Evolutionary conservation across 2,888 invertebrate genomes (phyloP).

Genomic region (Alloscopus bannaensis): DNA sequence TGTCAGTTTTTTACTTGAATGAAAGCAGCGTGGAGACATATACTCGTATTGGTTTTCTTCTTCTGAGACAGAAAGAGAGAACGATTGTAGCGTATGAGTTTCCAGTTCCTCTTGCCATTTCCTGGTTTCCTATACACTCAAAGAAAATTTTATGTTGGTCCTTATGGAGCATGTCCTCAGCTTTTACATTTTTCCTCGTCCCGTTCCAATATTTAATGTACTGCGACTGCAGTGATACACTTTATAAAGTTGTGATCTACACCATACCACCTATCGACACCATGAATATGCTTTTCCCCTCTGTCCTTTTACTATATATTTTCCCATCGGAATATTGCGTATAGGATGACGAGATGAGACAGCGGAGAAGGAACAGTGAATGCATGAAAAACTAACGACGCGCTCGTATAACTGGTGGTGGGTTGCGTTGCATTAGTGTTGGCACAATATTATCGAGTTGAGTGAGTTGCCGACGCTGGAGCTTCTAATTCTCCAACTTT

Average conservation of each 20-base stretch:
- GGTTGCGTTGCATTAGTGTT: slow-evolving; percentile 36
- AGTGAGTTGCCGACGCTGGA: slow-evolving; percentile 29
- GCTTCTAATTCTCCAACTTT: slow-evolving; percentile 16
- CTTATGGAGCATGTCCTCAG: too few species aligned
- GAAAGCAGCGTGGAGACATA: slow-evolving; percentile 15
- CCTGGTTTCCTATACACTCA: slow-evolving; percentile 2
- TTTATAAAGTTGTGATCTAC: background rate
- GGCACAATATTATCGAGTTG: slow-evolving; percentile 50
- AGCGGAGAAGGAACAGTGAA: slow-evolving; percentile 31
- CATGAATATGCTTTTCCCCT: slow-evolving; percentile 26
- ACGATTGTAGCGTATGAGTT: slow-evolving; percentile 12
- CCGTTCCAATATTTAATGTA: slow-evolving; percentile 32
- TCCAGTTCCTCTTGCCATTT: slow-evolving; percentile 8
- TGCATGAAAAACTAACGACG: slow-evolving; percentile 33
- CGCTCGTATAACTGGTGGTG: slow-evolving; percentile 4
- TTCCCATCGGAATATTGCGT: too few species aligned
- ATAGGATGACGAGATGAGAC: slow-evolving; percentile 28
- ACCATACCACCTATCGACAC: slow-evolving; percentile 36
- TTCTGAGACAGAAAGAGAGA: slow-evolving; percentile 7
- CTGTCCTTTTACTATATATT: slow-evolving; percentile 8
- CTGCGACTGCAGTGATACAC: slow-evolving; percentile 18
- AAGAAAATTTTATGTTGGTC: too few species aligned
- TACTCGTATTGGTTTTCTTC: slow-evolving; percentile 10
- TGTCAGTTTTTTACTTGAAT: slow-evolving; percentile 10
- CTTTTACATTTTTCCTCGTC: slow-evolving; percentile 16